Conservation (phyloP, 2,888 invertebrate species). For the Operophtera brumata region DNA sequence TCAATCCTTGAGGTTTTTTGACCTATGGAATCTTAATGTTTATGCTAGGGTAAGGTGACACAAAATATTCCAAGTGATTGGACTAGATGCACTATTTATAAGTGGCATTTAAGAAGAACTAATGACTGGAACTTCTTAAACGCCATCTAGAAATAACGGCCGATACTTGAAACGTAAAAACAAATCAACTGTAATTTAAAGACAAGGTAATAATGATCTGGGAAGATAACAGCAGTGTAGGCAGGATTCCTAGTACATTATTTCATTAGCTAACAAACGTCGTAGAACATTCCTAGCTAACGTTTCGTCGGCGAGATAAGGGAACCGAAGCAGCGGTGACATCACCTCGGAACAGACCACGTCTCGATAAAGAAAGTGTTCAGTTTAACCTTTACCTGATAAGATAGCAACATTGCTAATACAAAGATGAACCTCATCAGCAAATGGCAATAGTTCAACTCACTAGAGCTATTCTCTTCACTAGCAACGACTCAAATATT, state of each 20-base stretch:
- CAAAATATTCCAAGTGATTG: no score
- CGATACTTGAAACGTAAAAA: background rate
- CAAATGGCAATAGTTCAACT: conserved; percentile 13
- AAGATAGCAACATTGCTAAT: conserved; percentile 60
- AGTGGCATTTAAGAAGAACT: no score
- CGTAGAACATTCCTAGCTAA: conserved; percentile 63
- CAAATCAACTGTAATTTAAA: conserved; percentile 12
- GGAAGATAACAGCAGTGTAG: conserved; percentile 25
- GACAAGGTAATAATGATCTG: conserved; percentile 19
- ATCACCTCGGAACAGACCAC: conserved; percentile 64
- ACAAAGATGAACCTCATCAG: conserved; percentile 26
- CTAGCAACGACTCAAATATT: conserved; percentile 39
- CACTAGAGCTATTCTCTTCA: conserved; percentile 35
- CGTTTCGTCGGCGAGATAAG: conserved; percentile 74
- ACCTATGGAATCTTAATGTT: no score
- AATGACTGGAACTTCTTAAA: no score
- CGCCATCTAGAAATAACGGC: background rate
- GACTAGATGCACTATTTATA: no score
- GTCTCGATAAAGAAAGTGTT: conserved; percentile 71
- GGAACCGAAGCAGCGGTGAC: conserved; percentile 66
- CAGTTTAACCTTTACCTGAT: conserved; percentile 66
- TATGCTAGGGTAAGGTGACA: no score
- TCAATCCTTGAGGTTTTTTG: no score
- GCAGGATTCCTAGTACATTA: conserved; percentile 39
- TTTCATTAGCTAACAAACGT: conserved; percentile 48